These are phyloP conservation scores for Prochilodus magdalenae DNA, from an alignment of 2,113 vertebrate genomes.

Conservation along the genomic window DNA sequence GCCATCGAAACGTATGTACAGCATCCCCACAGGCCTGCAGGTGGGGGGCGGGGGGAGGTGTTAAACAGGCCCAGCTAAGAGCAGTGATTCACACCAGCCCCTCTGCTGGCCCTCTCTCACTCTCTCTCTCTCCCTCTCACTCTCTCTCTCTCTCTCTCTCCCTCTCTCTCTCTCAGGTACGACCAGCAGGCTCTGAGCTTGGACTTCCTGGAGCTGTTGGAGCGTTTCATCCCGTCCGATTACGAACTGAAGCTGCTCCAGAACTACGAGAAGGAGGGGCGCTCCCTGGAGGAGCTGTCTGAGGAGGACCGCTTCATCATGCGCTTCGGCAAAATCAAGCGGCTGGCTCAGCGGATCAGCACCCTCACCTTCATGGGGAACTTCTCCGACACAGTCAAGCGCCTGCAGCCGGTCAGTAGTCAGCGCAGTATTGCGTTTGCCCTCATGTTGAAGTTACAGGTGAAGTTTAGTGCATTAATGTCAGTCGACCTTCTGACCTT, in stretches of 20 bases:
- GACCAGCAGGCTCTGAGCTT: conserved; percentile 87
- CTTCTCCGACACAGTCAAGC: conserved; percentile 85
- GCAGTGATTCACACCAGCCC: too few species aligned
- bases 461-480: background rate
- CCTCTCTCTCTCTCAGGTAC: conserved; percentile 75
- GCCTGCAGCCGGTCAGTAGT: conserved; percentile 90
- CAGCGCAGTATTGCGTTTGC: conserved; percentile 36
- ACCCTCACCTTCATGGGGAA: conserved; percentile 96
- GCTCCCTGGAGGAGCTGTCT: conserved; percentile 82
- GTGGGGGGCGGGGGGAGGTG: too few species aligned
- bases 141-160: background rate
- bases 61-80: too few species aligned
- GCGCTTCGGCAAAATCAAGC: conserved; percentile 90
- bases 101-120: too few species aligned
- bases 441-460: background rate
- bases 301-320: conserved; percentile 91
- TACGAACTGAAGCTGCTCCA: conserved; percentile 86
- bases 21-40: too few species aligned
- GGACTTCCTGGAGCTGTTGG: conserved; percentile 92
- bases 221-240: conserved; percentile 90
- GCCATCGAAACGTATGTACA: conserved; percentile 89
- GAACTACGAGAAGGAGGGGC: conserved; percentile 88
- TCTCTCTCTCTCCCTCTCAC: background rate
- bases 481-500: background rate
- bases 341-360: conserved; percentile 86